Percentiles rank a stretch among this genome's conserved stretches.
Conservation (phyloP, 2,113 vertebrate species). For the Hassar affinis region DNA sequence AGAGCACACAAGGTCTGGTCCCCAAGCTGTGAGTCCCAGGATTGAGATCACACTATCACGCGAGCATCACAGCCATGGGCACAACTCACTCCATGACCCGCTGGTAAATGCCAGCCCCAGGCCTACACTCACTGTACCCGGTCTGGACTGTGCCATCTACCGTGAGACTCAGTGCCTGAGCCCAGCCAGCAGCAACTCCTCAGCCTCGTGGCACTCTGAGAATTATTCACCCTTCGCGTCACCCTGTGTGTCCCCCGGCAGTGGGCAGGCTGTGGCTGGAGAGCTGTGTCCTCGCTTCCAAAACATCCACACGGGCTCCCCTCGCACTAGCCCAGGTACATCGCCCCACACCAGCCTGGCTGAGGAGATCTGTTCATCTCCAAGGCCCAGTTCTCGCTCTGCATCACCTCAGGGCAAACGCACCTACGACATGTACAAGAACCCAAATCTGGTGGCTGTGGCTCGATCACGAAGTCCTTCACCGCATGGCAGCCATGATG, state of each 20-base stretch:
- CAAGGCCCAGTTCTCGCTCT: slow-evolving; percentile 88
- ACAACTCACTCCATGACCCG: slow-evolving; percentile 85
- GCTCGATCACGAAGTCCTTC: slow-evolving; percentile 90
- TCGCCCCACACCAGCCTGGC: slow-evolving; percentile 86
- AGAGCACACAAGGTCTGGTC: slow-evolving; percentile 74
- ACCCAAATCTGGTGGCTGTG: slow-evolving; percentile 73
- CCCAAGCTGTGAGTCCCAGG: slow-evolving; percentile 87
- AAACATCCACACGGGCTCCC: slow-evolving; percentile 95
- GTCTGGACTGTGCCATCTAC: slow-evolving; percentile 83
- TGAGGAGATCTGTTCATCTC: slow-evolving; percentile 88
- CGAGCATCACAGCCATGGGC: slow-evolving; percentile 88
- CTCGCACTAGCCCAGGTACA: slow-evolving; percentile 88
- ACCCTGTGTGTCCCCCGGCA: slow-evolving; percentile 96
- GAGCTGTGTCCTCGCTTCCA: slow-evolving; percentile 94
- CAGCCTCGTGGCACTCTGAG: slow-evolving; percentile 98
- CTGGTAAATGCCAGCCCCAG: slow-evolving; percentile 82
- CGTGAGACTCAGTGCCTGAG: slow-evolving; percentile 96
- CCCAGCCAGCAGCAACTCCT: slow-evolving; percentile 96
- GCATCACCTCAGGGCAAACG: slow-evolving; percentile 93
- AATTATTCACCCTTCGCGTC: slow-evolving; percentile 91
- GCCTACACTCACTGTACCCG: slow-evolving; percentile 91
- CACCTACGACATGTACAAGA: slow-evolving; percentile 88
- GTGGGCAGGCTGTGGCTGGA: slow-evolving; percentile 78
- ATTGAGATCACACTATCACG: slow-evolving; percentile 97
- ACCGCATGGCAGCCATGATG: slow-evolving; percentile 80